Evolutionary conservation across 2,113 vertebrate species (phyloP), one percentile per base, ranked within the genome.

Genomic region (Cinclus mexicanus): DNA sequence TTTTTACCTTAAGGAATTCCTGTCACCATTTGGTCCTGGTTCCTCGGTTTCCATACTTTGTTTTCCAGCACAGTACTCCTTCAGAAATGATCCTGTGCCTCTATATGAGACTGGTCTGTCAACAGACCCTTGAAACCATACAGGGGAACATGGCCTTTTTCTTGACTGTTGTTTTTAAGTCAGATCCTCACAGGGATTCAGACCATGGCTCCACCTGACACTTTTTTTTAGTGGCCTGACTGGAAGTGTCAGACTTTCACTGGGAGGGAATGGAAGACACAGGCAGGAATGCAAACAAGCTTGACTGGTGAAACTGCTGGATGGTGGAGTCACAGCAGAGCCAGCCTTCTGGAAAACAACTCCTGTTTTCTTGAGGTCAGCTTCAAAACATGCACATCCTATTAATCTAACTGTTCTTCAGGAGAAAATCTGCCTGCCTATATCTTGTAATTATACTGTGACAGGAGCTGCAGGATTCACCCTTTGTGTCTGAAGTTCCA

Each of bases 281-380:
- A 23, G 26, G n/a, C 28, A 90, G 70, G 92, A 95, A 94, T 55
- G 78, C 39, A 72, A 93, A 92, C 67, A 33, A 83, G 46, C 37
- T 64, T 25, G 17, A 75, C 10, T n/a, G 42, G 39, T 63, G 65
- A 93, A 87, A 87, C 21, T 9, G 10, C 8, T 6, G 63, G 21
- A 60, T 24, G 13, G 24, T 64, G 49, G 63, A 75, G 53, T 61
- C 1, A 0, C 52, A 87, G 3, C 6, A 71, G 14, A 69, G 21
- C 3, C 53, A 75, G 44, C 11, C 8, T 67, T 63, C 33, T 41
- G 69, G 53, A 79, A 87, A 93, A 89, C 46, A 69, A 15, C 24
- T 67, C 28, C 44, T 42, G 11, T 31, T 28, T 53, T 57, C 65
- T 76, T 76, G 25, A n/a, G 61, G 8, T 55, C 69, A 76, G 10